A percentile compares a stretch with the other conserved stretches of the same genome.
Evolutionary conservation across 2,797 vertebrate species (phyloP).

Genomic region (Chaunax sp.): DNA sequence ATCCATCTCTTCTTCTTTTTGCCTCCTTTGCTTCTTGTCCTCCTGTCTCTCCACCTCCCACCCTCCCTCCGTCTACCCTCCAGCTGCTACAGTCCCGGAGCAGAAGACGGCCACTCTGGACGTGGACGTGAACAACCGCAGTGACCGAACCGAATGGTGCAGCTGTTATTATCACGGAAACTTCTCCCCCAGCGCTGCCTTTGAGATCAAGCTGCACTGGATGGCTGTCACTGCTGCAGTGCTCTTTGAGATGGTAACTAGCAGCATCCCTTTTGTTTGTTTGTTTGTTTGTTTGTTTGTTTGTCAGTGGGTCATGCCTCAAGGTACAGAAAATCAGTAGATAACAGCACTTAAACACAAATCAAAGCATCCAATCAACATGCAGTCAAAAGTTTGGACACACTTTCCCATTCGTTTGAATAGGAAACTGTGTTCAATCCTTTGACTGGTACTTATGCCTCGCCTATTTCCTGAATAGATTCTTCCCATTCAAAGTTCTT

Average conservation of each 20-base stretch:
- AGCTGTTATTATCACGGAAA: constrained; percentile 98
- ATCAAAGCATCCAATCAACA: not conserved
- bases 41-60: constrained; percentile 51
- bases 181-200: constrained; percentile 92
- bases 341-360: not conserved
- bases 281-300: not conserved
- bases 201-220: constrained; percentile 98
- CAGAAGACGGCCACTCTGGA: constrained; percentile 96
- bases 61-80: not conserved
- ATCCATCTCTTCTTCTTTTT: constrained; percentile 17
- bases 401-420: no score
- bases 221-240: constrained; percentile 97
- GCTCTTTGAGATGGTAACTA: constrained; percentile 95
- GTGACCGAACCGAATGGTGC: constrained; percentile 95
- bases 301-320: not conserved
- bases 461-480: no score
- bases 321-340: not conserved
- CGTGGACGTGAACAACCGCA: constrained; percentile 96
- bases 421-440: no score
- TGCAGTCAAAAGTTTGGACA: no score
- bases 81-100: constrained; percentile 95
- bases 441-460: no score
- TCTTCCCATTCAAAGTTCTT: not conserved
- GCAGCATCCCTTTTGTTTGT: not conserved
- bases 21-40: constrained; percentile 19